Evolutionary conservation across 2,797 vertebrate species (phyloP).

Genomic region (Monodelphis domestica): DNA sequence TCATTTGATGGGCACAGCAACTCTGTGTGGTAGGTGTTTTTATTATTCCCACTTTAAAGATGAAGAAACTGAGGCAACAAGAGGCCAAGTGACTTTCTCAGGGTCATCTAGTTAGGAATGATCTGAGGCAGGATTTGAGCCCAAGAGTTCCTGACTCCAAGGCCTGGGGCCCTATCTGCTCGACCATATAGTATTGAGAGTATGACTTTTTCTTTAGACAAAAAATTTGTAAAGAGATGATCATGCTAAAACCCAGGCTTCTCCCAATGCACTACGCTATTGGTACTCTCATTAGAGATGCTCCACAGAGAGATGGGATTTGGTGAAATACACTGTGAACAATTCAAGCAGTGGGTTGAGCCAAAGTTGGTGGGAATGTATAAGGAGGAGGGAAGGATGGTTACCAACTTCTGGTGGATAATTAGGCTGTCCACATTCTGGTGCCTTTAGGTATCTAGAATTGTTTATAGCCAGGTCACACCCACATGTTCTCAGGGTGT

Average conservation of each 20-base stretch:
- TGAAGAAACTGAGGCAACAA: neutral
- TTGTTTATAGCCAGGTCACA: neutral
- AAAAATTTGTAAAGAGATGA: neutral
- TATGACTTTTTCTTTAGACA: neutral
- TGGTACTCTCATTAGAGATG: neutral
- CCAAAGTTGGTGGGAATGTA: neutral
- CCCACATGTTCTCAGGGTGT: neutral
- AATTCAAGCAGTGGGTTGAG: neutral
- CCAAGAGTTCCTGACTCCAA: no score
- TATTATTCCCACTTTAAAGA: neutral
- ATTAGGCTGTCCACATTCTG: neutral
- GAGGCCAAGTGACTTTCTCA: neutral
- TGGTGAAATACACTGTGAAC: neutral
- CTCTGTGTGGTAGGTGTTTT: neutral
- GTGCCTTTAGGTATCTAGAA: neutral
- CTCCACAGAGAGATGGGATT: neutral
- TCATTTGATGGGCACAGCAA: neutral
- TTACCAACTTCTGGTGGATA: neutral
- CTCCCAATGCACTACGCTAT: neutral
- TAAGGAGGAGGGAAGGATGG: neutral
- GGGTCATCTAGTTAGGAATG: neutral
- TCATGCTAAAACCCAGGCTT: neutral
- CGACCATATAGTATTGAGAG: neutral
- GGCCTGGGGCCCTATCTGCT: neutral
- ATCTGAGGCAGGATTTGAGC: neutral